Base-by-base conservation (phyloP, 2,797 vertebrate genomes). In the Danionella dracula region DNA sequence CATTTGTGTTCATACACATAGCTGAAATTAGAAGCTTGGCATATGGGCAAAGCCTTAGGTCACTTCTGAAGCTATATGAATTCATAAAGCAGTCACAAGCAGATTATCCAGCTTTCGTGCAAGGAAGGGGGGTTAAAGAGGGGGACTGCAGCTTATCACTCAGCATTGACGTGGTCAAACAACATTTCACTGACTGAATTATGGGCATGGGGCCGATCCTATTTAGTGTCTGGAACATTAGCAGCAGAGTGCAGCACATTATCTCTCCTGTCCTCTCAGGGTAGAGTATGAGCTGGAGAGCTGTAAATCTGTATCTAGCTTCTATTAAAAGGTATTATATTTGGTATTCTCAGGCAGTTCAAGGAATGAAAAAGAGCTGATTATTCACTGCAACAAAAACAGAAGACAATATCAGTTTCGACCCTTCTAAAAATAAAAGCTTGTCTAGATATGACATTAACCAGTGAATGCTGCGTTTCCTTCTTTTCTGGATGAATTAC, bases 81-180 rank as follows among this genome's bases (percentile, higher is more conserved):
- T 54, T 34, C 10, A 44, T 54, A 45, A 45, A 54, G 50, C 15
- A 38, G 41, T 29, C 40, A 45, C 13, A 65, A 31, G 15, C 45
- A 45, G 61, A 65, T 51, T 51, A 65, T 51, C 60, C 60, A 23
- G 42, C 54, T 42, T 50, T 55, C 37, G 6, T 15, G 45, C 21
- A 10, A 9, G 27, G 27, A 27, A 40, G 13, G 8, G 41, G 49
- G 61, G 41, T 27, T 12, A 54, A 42, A 21, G 38, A 38, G 56
- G 45, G 66, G 15, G 19, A 19, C 21, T 38, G 21, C 8, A 6
- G 54, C 38, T 58, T 64, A 44, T 46, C 61, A 59, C 45, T 41
- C 16, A 46, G 21, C 48, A 31, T 17, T 53, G 53, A 70, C 51
- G 20, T 42, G 37, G 50, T 16, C 50, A 57, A 55, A 56, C 29